These are phyloP conservation scores for Labroides dimidiatus DNA, from an alignment of 2,797 vertebrate genomes.

Conservation along the genomic window DNA sequence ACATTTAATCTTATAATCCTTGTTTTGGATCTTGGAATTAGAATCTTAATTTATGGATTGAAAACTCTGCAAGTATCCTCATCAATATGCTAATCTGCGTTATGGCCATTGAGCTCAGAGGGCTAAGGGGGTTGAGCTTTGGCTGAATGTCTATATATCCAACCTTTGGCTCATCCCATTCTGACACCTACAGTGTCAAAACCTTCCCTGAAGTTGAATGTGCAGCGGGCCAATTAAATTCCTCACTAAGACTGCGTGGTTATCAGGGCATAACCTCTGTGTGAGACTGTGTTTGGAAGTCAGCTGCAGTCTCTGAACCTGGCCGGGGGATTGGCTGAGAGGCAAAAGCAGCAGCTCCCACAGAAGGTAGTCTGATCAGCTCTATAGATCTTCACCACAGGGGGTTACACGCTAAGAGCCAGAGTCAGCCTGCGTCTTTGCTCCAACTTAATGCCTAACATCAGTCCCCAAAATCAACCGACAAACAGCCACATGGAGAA, in stretches of 20 bases:
- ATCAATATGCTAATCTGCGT: constrained; percentile 53
- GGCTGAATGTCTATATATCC: constrained; percentile 41
- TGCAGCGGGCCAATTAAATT: constrained; percentile 75
- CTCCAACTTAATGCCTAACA: constrained; percentile 52
- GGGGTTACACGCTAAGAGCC: constrained; percentile 54
- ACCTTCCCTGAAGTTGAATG: constrained; percentile 70
- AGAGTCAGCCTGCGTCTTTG: constrained; percentile 35
- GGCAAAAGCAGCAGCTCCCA: constrained; percentile 55
- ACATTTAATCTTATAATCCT: constrained; percentile 20
- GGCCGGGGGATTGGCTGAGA: constrained; percentile 46
- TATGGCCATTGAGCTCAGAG: constrained; percentile 52
- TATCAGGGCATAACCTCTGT: constrained; percentile 70
- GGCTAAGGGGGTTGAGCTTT: constrained; percentile 51
- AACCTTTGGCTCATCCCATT: constrained; percentile 66
- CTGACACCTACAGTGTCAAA: constrained; percentile 67
- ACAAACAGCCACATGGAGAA: constrained; percentile 46
- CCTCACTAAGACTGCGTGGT: constrained; percentile 62
- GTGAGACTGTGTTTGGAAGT: constrained; percentile 64
- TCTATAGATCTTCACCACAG: constrained; percentile 71
- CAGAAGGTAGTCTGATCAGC: constrained; percentile 73
- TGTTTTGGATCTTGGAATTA: constrained; percentile 13
- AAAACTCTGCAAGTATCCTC: constrained; percentile 38
- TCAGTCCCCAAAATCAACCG: constrained; percentile 63
- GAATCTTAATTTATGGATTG: constrained; percentile 13
- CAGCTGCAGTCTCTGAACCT: constrained; percentile 55